Base-by-base conservation (phyloP, 2,113 vertebrate genomes). In the Dicerorhinus sumatrensis region DNA sequence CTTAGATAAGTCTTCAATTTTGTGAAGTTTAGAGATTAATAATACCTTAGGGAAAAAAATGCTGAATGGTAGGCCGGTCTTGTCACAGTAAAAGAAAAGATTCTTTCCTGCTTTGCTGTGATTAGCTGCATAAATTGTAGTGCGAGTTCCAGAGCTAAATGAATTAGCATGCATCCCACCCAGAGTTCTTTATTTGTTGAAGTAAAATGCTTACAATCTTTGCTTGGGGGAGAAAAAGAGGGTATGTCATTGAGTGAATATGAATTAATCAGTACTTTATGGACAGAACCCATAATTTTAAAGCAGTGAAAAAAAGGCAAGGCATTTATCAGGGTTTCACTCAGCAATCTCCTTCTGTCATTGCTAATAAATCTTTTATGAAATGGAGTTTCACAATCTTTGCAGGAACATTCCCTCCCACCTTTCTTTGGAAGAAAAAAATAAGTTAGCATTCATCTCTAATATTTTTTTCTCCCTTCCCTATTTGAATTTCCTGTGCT, bases 331-430 rank as follows among this genome's bases (percentile, higher is more conserved):
- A 98, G n/a, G 94, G 96, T 94, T 98, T 98, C 70, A 95, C 75
- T 96, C 91, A 93, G 95, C 97, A 98, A 98, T 97, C 97, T 97
- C 87, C 96, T 97, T 98, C 98, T 93, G 97, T 98, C 98, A 96
- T 77, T 98, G 97, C 98, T 98, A 98, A 98, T 98, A 98, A 98
- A n/a, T 98, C 94, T 97, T 98, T 98, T 98, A 97, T 98, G 96
- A 98, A 98, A 98, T 93, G 93, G 94, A 98, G 81, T 97, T 98
- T 94, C 91, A 94, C 96, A 98, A 95, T 97, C 98, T 97, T 97
- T 97, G 96, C 97, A 95, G 97, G 97, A 97, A 97, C 76, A 88
- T 87, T 95, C 96, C 86, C 75, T 83, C 76, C 36, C 70, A 94
- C 69, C 95, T 95, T 77, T 56, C 94, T 97, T 90, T 94, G 97